Evolutionary conservation across 2,888 invertebrate genomes (phyloP).

Genomic region (Drosophila formosana): DNA sequence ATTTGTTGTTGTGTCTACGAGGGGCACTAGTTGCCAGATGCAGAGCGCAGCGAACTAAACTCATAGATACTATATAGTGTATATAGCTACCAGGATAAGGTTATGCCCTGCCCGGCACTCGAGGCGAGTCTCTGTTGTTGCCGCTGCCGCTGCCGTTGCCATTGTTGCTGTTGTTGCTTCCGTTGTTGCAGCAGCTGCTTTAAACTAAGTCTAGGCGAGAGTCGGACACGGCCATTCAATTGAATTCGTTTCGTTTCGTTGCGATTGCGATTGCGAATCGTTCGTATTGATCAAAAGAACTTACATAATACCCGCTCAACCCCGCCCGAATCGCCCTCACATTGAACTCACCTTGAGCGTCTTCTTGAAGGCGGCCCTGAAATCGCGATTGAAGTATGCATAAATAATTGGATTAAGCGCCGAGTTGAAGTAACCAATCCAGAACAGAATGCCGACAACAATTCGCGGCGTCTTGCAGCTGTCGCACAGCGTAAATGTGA

Average conservation of each 20-base stretch:
- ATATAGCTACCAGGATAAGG: slow-evolving; percentile 63
- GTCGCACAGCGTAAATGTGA: slow-evolving; percentile 91
- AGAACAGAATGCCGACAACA: slow-evolving; percentile 96
- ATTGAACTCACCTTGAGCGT: slow-evolving; percentile 87
- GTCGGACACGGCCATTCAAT: slow-evolving; percentile 28
- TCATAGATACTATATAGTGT: slow-evolving; percentile 4
- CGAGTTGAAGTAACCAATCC: slow-evolving; percentile 99
- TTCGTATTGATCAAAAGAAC: slow-evolving; percentile 46
- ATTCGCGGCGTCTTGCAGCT: slow-evolving; percentile 93
- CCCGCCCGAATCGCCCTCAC: slow-evolving; percentile 1
- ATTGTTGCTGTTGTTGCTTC: slow-evolving; percentile 34
- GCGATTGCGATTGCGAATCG: slow-evolving; percentile 3
- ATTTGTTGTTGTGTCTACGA: slow-evolving; percentile 29
- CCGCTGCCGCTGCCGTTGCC: slow-evolving; percentile 31
- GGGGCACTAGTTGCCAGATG: slow-evolving; percentile 62
- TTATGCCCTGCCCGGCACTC: slow-evolving; percentile 15
- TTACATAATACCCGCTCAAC: slow-evolving; percentile 7
- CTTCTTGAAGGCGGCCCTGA: slow-evolving; percentile 97
- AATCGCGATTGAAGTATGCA: slow-evolving; percentile 98
- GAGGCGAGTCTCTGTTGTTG: slow-evolving; percentile 25
- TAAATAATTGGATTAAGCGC: slow-evolving; percentile 98
- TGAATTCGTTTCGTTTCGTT: background rate
- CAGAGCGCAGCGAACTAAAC: slow-evolving; percentile 46
- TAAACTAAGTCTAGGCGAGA: slow-evolving; percentile 64
- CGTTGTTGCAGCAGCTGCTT: slow-evolving; percentile 47